Conservation (phyloP, 2,797 vertebrate species). For the Amblyraja radiata region DNA sequence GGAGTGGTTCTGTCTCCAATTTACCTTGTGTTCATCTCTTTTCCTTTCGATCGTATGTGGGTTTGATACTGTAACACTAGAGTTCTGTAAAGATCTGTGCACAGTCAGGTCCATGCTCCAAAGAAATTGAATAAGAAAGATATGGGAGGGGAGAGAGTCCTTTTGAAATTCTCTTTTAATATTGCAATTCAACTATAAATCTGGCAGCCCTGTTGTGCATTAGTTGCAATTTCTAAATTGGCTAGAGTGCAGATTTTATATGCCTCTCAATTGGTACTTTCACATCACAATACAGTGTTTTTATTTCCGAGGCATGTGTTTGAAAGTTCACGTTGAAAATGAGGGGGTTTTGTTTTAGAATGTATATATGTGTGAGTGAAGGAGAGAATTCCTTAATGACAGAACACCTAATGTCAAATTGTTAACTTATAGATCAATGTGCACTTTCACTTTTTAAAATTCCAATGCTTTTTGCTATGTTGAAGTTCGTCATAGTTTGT, state of each 20-base stretch:
- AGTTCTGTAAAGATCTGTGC: background rate
- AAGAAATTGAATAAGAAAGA: background rate
- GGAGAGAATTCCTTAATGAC: constrained; percentile 42
- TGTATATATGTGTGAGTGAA: constrained; percentile 47
- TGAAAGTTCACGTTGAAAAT: constrained; percentile 46
- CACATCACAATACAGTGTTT: constrained; percentile 42
- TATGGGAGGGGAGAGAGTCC: constrained; percentile 47
- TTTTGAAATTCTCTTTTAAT: constrained; percentile 42
- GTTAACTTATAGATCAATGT: constrained; percentile 68
- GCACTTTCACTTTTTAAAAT: constrained; percentile 74
- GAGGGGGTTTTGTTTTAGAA: constrained; percentile 46
- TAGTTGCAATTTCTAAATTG: constrained; percentile 42
- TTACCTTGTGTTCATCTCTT: constrained; percentile 54
- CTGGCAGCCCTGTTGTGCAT: constrained; percentile 42
- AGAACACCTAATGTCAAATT: constrained; percentile 48
- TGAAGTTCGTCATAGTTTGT: constrained; percentile 56
- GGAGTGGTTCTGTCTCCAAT: constrained; percentile 42
- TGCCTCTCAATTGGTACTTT: constrained; percentile 46
- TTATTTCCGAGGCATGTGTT: constrained; percentile 51
- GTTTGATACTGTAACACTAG: constrained; percentile 58
- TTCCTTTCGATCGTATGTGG: constrained; percentile 58
- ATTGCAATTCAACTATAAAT: constrained; percentile 47
- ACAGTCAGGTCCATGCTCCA: background rate
- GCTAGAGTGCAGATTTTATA: constrained; percentile 43
- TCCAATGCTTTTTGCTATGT: constrained; percentile 65